phyloP scores from a whole-genome alignment of 2,888 invertebrate genomes.

The Pharmacophagus antenor region DNA sequence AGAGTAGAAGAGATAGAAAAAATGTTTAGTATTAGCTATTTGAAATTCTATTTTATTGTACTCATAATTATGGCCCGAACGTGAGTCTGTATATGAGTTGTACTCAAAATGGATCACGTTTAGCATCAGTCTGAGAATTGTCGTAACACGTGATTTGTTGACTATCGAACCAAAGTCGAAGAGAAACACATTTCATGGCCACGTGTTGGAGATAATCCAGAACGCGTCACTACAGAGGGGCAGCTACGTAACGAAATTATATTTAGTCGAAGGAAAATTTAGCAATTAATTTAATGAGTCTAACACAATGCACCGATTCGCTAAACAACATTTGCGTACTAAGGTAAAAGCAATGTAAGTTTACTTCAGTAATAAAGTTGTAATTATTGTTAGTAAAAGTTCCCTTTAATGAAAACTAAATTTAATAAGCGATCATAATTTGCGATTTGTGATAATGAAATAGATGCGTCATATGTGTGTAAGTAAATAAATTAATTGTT shows the following conservation, averaged over 20 bases:
- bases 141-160: slow-evolving; percentile 20
- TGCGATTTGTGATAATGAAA: too few species aligned
- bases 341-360: too few species aligned
- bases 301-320: background rate
- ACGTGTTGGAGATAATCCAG: slow-evolving; percentile 30
- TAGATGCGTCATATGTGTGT: too few species aligned
- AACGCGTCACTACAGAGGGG: slow-evolving; percentile 10
- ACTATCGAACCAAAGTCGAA: slow-evolving; percentile 6
- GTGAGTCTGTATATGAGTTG: background rate
- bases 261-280: slow-evolving; percentile 10
- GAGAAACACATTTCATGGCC: background rate
- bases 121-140: slow-evolving; percentile 5
- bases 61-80: background rate
- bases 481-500: too few species aligned
- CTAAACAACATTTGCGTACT: too few species aligned
- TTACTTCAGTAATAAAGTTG: too few species aligned
- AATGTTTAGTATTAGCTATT: too few species aligned
- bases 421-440: too few species aligned
- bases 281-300: slow-evolving; percentile 15
- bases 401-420: too few species aligned
- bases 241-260: slow-evolving; percentile 23
- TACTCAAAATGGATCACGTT: slow-evolving; percentile 6
- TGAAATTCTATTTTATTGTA: background rate
- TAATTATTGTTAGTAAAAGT: too few species aligned
- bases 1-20: too few species aligned